Percentiles rank a stretch among this genome's conserved stretches.
These are phyloP conservation scores for Paradisaea rubra DNA, from an alignment of 2,113 vertebrate species.

Conservation along the genomic window DNA sequence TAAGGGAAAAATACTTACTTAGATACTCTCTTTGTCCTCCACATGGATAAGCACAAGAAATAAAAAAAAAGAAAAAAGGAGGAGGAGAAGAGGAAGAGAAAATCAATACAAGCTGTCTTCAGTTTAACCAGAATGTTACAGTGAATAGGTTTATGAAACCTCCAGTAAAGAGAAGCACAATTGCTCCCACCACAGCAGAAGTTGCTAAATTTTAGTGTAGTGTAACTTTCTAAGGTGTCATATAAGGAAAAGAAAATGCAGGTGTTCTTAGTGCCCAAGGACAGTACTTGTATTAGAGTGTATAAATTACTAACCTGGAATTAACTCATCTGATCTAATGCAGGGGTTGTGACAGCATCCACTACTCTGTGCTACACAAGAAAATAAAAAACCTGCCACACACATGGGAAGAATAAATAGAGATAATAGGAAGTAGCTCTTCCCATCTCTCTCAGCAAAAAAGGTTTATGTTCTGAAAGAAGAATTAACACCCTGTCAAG, in stretches of 20 bases:
- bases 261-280: not conserved
- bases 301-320: conserved; percentile 20
- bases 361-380: not conserved
- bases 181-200: conserved; percentile 46
- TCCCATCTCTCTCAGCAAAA: not conserved
- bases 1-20: conserved; percentile 53
- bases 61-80: not conserved
- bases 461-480: not conserved
- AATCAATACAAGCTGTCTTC: conserved; percentile 60
- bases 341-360: not conserved
- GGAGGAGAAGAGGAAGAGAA: not conserved
- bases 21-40: conserved; percentile 44
- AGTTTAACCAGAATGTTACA: conserved; percentile 56
- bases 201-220: conserved; percentile 41
- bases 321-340: not conserved
- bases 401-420: not conserved
- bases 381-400: not conserved
- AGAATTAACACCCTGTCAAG: not conserved
- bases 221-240: conserved; percentile 20
- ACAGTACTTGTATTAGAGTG: not conserved
- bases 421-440: not conserved
- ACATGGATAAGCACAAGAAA: conserved; percentile 37
- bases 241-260: conserved; percentile 21
- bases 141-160: conserved; percentile 55
- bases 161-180: conserved; percentile 28